These are phyloP conservation scores for Neodontobutis hainanensis DNA, from an alignment of 2,113 vertebrate genomes.

Conservation along the genomic window DNA sequence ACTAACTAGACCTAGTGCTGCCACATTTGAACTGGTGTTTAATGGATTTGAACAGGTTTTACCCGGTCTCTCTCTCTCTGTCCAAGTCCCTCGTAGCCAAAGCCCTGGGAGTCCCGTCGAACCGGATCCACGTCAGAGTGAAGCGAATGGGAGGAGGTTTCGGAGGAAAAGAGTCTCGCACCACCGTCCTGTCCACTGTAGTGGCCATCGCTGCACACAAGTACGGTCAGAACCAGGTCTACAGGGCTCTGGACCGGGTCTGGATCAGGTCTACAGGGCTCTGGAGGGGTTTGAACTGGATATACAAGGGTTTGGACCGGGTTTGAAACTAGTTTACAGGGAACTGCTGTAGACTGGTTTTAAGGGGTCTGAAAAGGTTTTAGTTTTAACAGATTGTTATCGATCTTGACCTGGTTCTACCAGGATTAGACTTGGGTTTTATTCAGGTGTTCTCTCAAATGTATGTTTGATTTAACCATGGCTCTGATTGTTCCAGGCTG, in stretches of 20 bases:
- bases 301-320: too few species aligned
- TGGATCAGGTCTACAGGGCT: too few species aligned
- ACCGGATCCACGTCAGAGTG: constrained; percentile 86
- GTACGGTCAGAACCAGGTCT: constrained; percentile 63
- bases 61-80: background rate
- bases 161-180: constrained; percentile 93
- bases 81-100: constrained; percentile 81
- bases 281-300: too few species aligned
- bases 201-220: constrained; percentile 90
- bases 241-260: too few species aligned
- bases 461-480: too few species aligned
- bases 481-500: constrained; percentile 77
- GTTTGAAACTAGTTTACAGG: too few species aligned
- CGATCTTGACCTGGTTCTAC: background rate
- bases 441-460: too few species aligned
- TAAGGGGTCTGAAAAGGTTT: background rate
- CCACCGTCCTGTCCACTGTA: constrained; percentile 81
- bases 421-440: background rate
- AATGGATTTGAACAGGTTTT: too few species aligned
- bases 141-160: constrained; percentile 97
- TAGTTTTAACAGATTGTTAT: background rate
- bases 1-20: too few species aligned
- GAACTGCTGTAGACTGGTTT: too few species aligned
- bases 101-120: constrained; percentile 86
- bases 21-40: too few species aligned